phyloP scores from a whole-genome alignment of 2,113 vertebrate genomes.

The Panthera tigris region DNA sequence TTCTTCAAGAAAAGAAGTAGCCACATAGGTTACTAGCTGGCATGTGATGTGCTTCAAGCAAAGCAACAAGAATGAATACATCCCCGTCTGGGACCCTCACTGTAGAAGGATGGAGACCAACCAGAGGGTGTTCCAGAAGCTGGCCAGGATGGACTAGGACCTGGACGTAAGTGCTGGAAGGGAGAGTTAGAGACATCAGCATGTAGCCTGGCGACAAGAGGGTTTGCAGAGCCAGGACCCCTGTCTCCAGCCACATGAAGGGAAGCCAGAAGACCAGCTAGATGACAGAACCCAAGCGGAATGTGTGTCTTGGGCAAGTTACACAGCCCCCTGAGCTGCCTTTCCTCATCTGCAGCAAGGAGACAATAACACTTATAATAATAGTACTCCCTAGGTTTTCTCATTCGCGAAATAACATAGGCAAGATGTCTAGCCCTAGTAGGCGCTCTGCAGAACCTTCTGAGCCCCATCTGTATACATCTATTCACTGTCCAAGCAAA shows the following conservation, averaged over 20 bases:
- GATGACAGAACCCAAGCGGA: not conserved
- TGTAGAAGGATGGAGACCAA: not conserved
- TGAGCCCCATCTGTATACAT: not conserved
- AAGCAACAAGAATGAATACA: not conserved
- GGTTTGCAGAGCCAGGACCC: not conserved
- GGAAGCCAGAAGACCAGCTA: not conserved
- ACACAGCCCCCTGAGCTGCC: too few relatives aligned
- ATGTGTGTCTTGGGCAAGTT: not conserved
- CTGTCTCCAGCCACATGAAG: not conserved
- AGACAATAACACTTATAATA: not conserved
- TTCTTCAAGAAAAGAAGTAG: not conserved
- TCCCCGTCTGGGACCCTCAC: too few relatives aligned
- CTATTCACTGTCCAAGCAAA: not conserved
- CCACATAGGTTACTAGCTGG: too few relatives aligned
- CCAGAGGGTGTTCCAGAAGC: not conserved
- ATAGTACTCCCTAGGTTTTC: not conserved
- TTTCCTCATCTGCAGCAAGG: not conserved
- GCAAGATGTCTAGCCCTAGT: not conserved
- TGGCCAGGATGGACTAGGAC: not conserved
- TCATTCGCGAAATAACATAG: not conserved
- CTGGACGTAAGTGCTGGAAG: not conserved
- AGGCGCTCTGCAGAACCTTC: not conserved
- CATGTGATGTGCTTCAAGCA: not conserved
- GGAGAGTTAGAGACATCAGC: not conserved
- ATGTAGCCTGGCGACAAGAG: fast-evolving